A percentile compares a stretch with the other conserved stretches of the same genome.
Conservation (phyloP, 2,113 vertebrate genomes). For the Emydura subglobosa region DNA sequence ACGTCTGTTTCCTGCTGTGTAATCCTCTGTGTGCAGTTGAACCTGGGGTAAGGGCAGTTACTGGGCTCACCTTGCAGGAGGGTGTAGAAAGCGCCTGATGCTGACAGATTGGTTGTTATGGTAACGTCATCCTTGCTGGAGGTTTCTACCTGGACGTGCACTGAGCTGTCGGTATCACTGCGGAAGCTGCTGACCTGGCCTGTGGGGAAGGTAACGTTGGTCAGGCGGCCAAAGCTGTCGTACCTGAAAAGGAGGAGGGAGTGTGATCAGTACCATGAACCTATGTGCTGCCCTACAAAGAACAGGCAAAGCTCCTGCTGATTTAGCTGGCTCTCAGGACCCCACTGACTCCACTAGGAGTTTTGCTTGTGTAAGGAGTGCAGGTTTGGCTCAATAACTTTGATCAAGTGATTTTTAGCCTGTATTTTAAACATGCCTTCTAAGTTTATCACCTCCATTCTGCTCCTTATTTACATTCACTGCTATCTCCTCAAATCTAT, state of each 20-base stretch:
- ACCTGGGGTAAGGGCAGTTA: neutral
- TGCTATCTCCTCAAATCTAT: neutral
- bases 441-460: neutral
- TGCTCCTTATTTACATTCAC: neutral
- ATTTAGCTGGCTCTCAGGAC: neutral
- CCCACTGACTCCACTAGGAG: neutral
- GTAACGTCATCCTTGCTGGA: conserved; percentile 96
- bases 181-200: conserved; percentile 97
- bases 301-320: neutral
- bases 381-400: conserved; percentile 17
- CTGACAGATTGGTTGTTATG: conserved; percentile 96
- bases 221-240: conserved; percentile 94
- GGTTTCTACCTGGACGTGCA: conserved; percentile 92
- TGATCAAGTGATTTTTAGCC: neutral
- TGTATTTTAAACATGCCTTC: neutral
- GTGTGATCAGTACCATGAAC: neutral
- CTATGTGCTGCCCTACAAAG: neutral
- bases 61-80: conserved; percentile 91
- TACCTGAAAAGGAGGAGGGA: conserved; percentile 83
- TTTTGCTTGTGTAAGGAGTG: neutral
- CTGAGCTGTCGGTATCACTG: conserved; percentile 90
- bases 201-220: conserved; percentile 96
- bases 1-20: conserved; percentile 7
- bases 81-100: conserved; percentile 96
- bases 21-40: neutral